phyloP scores from a whole-genome alignment of 2,888 invertebrate genomes.

The Coenonympha arcania region DNA sequence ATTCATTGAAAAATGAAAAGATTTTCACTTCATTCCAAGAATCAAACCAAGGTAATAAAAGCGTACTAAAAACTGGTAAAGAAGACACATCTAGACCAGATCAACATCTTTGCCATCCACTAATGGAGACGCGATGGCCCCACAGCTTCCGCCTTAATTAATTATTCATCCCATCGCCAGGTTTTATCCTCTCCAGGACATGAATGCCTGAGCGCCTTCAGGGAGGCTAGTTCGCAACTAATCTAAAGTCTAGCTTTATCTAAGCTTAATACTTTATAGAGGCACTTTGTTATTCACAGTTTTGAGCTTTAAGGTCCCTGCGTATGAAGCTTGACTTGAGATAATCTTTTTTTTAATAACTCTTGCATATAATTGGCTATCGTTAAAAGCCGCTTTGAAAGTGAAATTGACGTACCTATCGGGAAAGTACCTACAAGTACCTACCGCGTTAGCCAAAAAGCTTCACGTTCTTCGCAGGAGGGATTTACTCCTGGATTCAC shows the following conservation, averaged over 20 bases:
- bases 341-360: too few species aligned
- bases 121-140: constrained; percentile 50
- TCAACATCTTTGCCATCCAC: constrained; percentile 7
- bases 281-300: background rate
- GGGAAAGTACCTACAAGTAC: too few species aligned
- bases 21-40: too few species aligned
- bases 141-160: constrained; percentile 47
- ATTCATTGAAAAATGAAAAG: too few species aligned
- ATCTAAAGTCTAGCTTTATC: background rate
- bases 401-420: too few species aligned
- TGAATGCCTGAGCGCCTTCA: constrained; percentile 11
- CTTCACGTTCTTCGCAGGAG: too few species aligned
- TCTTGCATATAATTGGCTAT: too few species aligned
- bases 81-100: background rate
- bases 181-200: constrained; percentile 17
- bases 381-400: too few species aligned
- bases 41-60: too few species aligned
- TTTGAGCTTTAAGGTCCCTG: background rate
- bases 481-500: too few species aligned
- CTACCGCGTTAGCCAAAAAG: too few species aligned
- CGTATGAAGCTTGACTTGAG: background rate
- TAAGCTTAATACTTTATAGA: background rate
- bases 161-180: constrained; percentile 44
- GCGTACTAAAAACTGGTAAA: too few species aligned
- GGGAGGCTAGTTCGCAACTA: constrained; percentile 6